Conservation (phyloP, 2,797 vertebrate genomes). For the Microctenopoma steveboyesi region DNA sequence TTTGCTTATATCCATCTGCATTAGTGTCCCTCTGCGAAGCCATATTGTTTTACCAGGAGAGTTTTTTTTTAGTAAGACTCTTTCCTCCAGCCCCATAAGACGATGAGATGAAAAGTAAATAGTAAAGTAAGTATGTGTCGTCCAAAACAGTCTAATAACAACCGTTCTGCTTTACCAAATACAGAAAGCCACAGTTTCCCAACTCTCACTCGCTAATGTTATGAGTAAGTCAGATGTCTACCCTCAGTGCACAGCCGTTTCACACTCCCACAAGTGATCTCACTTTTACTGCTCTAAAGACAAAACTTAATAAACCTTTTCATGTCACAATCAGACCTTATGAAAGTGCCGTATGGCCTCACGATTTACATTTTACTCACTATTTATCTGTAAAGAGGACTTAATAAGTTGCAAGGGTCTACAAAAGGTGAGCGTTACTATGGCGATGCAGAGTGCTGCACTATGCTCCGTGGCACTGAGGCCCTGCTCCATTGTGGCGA, state of each 20-base stretch:
- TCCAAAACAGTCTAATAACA: slow-evolving; percentile 43
- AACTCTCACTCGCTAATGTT: slow-evolving; percentile 52
- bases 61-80: slow-evolving; percentile 50
- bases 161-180: slow-evolving; percentile 53
- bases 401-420: slow-evolving; percentile 73
- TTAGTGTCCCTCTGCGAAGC: slow-evolving; percentile 62
- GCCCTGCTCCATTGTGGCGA: slow-evolving; percentile 76
- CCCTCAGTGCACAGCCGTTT: slow-evolving; percentile 41
- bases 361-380: slow-evolving; percentile 73
- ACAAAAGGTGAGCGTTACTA: slow-evolving; percentile 77
- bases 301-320: slow-evolving; percentile 67
- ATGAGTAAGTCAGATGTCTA: slow-evolving; percentile 47
- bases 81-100: slow-evolving; percentile 33
- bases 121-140: slow-evolving; percentile 3
- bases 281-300: slow-evolving; percentile 53
- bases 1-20: slow-evolving; percentile 58
- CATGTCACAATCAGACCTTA: slow-evolving; percentile 57
- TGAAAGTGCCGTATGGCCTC: slow-evolving; percentile 55
- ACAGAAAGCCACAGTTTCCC: slow-evolving; percentile 48
- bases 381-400: slow-evolving; percentile 71
- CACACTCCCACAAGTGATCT: slow-evolving; percentile 62
- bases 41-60: slow-evolving; percentile 32
- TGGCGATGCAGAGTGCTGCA: slow-evolving; percentile 71
- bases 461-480: slow-evolving; percentile 55
- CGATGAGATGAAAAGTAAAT: slow-evolving; percentile 39